Conservation (phyloP, 2,797 vertebrate genomes). For the Bryconaethiops microstoma region DNA sequence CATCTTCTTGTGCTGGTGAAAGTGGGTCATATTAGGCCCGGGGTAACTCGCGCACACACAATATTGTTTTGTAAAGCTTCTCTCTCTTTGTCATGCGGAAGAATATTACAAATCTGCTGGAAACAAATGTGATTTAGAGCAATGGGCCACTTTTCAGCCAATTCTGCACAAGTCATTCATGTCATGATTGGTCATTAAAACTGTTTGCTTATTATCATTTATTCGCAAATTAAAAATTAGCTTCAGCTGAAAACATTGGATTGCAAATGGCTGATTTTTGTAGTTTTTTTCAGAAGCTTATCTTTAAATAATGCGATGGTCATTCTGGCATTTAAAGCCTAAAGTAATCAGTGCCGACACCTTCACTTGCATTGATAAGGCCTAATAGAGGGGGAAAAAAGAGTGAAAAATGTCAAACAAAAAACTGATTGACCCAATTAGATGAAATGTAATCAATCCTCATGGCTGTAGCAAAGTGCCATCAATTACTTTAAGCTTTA, state of each 20-base stretch:
- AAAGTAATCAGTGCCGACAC: conserved; percentile 15
- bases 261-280: not conserved
- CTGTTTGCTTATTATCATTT: not conserved
- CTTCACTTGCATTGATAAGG: conserved; percentile 31
- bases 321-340: conserved; percentile 31
- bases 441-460: conserved; percentile 42
- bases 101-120: conserved; percentile 33
- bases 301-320: conserved; percentile 24
- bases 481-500: conserved; percentile 38
- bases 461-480: conserved; percentile 25
- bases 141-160: not conserved
- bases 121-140: conserved; percentile 15
- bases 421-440: conserved; percentile 8
- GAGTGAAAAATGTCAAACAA: conserved; percentile 28
- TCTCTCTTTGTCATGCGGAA: conserved; percentile 23
- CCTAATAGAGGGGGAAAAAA: conserved; percentile 17
- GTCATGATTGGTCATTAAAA: not conserved
- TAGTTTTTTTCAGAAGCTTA: conserved; percentile 8
- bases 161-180: not conserved
- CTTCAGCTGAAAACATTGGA: not conserved
- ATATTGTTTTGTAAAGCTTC: conserved; percentile 47
- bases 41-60: conserved; percentile 44
- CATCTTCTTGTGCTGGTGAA: conserved; percentile 45
- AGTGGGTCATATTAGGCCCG: conserved; percentile 59
- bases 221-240: not conserved